These are phyloP conservation scores for Pimpla rufipes DNA, from an alignment of 2,888 invertebrate species.

Conservation along the genomic window DNA sequence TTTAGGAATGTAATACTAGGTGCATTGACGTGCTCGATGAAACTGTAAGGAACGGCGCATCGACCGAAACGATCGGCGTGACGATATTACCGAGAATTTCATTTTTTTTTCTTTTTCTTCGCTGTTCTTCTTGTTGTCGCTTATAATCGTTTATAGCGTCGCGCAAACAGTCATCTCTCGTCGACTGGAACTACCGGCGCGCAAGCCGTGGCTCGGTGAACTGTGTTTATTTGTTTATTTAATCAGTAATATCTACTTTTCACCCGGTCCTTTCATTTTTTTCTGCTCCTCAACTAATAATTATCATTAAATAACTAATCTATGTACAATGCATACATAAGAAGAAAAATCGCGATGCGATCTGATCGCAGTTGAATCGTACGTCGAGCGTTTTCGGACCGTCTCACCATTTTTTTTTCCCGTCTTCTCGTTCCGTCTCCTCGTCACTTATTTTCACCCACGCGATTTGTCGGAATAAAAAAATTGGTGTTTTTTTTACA, in stretches of 20 bases:
- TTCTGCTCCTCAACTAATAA: slow-evolving; percentile 35
- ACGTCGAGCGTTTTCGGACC: slow-evolving; percentile 25
- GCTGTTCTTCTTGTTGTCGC: slow-evolving; percentile 2
- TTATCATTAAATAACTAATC: slow-evolving; percentile 78
- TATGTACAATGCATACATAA: slow-evolving; percentile 80
- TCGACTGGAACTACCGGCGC: slow-evolving; percentile 39
- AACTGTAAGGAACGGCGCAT: slow-evolving; percentile 44
- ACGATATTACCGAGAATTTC: slow-evolving; percentile 13
- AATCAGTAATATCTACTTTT: slow-evolving; percentile 31
- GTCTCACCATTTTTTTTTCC: slow-evolving; percentile 9
- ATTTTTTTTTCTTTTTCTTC: too few species aligned
- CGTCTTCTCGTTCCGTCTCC: not conserved
- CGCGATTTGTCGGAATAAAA: slow-evolving; percentile 15
- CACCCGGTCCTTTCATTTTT: slow-evolving; percentile 46
- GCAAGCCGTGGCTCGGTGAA: slow-evolving; percentile 63
- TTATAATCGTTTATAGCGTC: slow-evolving; percentile 41
- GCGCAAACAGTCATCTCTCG: slow-evolving; percentile 14
- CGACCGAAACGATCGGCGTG: slow-evolving; percentile 26
- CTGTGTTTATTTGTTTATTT: slow-evolving; percentile 46
- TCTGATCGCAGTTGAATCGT: slow-evolving; percentile 15
- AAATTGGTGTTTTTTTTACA: slow-evolving; percentile 11
- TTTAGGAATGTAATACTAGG: slow-evolving; percentile 68
- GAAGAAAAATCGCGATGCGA: slow-evolving; percentile 45
- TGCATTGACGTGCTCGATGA: slow-evolving; percentile 61
- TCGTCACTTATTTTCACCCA: not conserved